Percentiles rank a stretch among this genome's conserved stretches.
These are phyloP conservation scores for Horisme vitalbata DNA, from an alignment of 2,888 invertebrate genomes.

Conservation along the genomic window DNA sequence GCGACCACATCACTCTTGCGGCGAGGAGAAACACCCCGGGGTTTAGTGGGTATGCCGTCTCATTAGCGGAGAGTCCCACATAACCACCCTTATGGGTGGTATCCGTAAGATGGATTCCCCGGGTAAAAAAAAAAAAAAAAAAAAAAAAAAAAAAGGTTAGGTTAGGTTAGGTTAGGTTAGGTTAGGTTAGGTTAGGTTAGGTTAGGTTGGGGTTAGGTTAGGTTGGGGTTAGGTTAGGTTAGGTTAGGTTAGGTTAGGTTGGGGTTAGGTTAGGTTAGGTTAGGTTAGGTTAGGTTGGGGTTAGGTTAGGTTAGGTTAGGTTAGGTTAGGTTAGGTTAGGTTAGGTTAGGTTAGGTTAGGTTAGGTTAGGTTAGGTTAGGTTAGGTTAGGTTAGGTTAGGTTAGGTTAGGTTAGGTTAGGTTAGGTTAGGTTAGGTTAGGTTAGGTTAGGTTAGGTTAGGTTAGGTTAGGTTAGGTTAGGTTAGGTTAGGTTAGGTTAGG, in stretches of 20 bases:
- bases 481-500: neutral
- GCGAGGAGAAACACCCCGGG: too few species aligned
- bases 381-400: neutral
- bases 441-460: neutral
- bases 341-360: neutral
- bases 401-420: neutral
- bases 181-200: neutral
- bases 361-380: neutral
- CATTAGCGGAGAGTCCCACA: too few species aligned
- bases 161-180: neutral
- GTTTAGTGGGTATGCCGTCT: too few species aligned
- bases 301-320: neutral
- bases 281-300: neutral
- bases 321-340: neutral
- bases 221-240: neutral
- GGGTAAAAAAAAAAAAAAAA: too few species aligned
- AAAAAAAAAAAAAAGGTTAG: too few species aligned
- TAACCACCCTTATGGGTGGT: too few species aligned
- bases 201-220: neutral
- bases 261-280: neutral
- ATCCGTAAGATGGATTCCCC: too few species aligned
- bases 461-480: neutral
- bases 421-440: neutral
- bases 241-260: neutral
- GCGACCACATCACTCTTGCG: too few species aligned